These are phyloP conservation scores for Caradrina kadenii DNA, from an alignment of 2,888 invertebrate species.

Conservation along the genomic window DNA sequence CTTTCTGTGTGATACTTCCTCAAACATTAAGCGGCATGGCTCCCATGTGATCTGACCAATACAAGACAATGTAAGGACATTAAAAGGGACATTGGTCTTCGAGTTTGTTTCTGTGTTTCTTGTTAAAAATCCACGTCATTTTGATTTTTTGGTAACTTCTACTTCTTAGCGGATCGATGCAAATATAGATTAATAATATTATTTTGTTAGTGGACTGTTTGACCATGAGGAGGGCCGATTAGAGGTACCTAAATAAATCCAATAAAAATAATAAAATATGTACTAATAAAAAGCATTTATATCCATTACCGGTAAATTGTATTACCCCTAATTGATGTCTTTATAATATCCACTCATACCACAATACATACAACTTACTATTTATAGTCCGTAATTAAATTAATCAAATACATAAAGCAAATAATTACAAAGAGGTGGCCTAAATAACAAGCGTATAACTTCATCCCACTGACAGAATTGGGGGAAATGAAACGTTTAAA, in stretches of 20 bases:
- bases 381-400: background rate
- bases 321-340: background rate
- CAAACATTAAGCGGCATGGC: no score
- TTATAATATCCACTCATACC: slow-evolving; percentile 1
- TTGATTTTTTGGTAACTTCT: no score
- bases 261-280: slow-evolving; percentile 3
- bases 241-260: background rate
- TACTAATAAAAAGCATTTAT: background rate
- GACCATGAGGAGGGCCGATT: no score
- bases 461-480: slow-evolving; percentile 5
- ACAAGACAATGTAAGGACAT: background rate
- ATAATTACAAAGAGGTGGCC: slow-evolving; percentile 5
- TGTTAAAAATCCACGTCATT: background rate
- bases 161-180: no score
- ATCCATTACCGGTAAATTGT: background rate
- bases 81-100: background rate
- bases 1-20: no score
- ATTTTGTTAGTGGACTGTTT: no score
- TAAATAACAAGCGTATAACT: background rate
- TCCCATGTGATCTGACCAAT: no score
- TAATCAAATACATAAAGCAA: background rate
- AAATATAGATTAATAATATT: no score
- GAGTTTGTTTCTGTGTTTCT: background rate
- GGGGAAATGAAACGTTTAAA: slow-evolving; percentile 19
- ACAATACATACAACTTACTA: background rate